These are phyloP conservation scores for Radopholus similis DNA, from an alignment of 1,140 invertebrate genomes.

Conservation along the genomic window DNA sequence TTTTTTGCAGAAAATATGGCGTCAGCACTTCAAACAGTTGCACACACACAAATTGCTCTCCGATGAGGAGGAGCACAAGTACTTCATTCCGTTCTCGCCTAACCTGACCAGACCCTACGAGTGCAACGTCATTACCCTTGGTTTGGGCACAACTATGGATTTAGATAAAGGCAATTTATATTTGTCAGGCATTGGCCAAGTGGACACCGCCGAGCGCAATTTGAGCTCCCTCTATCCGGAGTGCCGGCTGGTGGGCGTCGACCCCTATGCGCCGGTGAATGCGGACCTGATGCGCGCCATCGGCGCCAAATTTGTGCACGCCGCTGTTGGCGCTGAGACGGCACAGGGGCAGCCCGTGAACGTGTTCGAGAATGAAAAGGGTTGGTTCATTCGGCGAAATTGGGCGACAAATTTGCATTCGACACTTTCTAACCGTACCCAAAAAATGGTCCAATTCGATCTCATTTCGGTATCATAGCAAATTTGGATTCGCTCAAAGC, in stretches of 20 bases:
- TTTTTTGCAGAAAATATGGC: neutral
- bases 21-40: neutral
- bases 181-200: neutral
- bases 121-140: constrained; percentile 5
- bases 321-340: constrained; percentile 3
- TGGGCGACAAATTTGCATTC: too few species aligned
- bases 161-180: neutral
- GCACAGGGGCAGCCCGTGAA: too few species aligned
- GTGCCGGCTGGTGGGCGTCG: neutral
- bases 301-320: neutral
- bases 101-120: neutral
- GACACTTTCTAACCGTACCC: too few species aligned
- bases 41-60: constrained; percentile 1
- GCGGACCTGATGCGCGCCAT: neutral
- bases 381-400: too few species aligned
- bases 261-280: neutral
- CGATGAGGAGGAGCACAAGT: constrained; percentile 7
- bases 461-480: too few species aligned
- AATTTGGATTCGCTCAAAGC: too few species aligned
- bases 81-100: neutral
- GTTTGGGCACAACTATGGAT: neutral
- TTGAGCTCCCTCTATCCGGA: neutral
- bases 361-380: too few species aligned
- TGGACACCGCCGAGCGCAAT: neutral
- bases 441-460: too few species aligned